These are phyloP conservation scores for Escarpia spicata DNA, from an alignment of 2,888 invertebrate genomes.

Conservation along the genomic window DNA sequence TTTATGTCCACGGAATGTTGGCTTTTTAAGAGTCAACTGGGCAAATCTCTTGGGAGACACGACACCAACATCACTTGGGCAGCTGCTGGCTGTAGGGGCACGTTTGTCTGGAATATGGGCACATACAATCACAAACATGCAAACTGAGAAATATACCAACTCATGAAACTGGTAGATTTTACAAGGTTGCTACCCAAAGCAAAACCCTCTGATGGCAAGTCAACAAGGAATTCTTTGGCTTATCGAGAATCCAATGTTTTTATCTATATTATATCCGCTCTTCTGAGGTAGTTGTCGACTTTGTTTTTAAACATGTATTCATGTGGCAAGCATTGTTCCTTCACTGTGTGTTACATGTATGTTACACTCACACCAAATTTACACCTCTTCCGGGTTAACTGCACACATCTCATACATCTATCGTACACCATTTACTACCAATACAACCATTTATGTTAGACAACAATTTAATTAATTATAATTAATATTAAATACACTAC, in stretches of 20 bases:
- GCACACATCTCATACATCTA: neutral
- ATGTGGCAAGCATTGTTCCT: no score
- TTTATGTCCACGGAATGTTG: neutral
- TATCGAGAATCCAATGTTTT: no score
- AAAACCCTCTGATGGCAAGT: no score
- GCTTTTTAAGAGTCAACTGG: neutral
- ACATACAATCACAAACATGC: neutral
- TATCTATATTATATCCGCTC: no score
- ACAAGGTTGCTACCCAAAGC: no score
- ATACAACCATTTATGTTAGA: no score
- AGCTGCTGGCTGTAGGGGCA: neutral
- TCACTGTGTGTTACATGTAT: neutral
- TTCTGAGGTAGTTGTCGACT: no score
- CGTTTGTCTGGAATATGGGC: neutral
- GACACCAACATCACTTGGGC: neutral
- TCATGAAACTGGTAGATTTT: no score
- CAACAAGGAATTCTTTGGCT: no score
- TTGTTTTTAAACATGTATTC: no score
- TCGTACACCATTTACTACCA: neutral
- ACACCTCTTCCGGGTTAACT: neutral
- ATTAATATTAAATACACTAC: no score
- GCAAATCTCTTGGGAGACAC: neutral
- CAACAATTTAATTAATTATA: no score
- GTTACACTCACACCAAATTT: neutral
- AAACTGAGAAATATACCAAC: neutral